These are phyloP conservation scores for Morus bassanus DNA, from an alignment of 2,797 vertebrate species.

Conservation along the genomic window DNA sequence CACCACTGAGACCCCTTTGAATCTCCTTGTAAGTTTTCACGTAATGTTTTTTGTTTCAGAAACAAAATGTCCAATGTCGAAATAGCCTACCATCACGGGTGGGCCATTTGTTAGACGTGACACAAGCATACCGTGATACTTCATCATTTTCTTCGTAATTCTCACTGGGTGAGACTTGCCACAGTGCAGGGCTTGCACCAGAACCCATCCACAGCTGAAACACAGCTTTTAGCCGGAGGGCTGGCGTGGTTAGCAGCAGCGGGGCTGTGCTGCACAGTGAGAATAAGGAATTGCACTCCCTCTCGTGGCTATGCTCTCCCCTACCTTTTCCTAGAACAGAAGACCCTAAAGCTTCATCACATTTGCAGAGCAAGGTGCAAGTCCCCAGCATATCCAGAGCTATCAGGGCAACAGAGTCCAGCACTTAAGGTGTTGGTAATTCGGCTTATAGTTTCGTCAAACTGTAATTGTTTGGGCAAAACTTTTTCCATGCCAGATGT, in stretches of 20 bases:
- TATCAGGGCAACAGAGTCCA: not conserved
- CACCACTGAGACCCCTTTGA: not conserved
- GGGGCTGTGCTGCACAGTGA: not conserved
- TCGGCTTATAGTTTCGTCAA: not conserved
- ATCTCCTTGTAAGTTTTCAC: not conserved
- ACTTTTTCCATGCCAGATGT: conserved; percentile 20
- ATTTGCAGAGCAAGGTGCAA: not conserved
- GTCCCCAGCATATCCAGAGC: not conserved
- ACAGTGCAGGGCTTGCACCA: not conserved
- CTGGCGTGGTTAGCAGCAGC: not conserved
- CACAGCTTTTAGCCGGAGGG: not conserved
- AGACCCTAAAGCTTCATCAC: not conserved
- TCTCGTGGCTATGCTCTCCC: not conserved
- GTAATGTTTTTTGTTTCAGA: not conserved
- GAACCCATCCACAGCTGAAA: not conserved
- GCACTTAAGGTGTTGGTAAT: not conserved
- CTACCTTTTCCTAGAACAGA: not conserved
- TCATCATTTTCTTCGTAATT: not conserved
- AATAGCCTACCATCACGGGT: not conserved
- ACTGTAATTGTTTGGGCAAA: not conserved
- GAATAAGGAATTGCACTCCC: not conserved
- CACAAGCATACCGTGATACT: fast-evolving
- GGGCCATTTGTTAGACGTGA: fast-evolving
- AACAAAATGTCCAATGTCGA: not conserved
- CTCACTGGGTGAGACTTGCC: not conserved